Base-by-base conservation (phyloP, 2,797 vertebrate genomes). In the Zalophus californianus region DNA sequence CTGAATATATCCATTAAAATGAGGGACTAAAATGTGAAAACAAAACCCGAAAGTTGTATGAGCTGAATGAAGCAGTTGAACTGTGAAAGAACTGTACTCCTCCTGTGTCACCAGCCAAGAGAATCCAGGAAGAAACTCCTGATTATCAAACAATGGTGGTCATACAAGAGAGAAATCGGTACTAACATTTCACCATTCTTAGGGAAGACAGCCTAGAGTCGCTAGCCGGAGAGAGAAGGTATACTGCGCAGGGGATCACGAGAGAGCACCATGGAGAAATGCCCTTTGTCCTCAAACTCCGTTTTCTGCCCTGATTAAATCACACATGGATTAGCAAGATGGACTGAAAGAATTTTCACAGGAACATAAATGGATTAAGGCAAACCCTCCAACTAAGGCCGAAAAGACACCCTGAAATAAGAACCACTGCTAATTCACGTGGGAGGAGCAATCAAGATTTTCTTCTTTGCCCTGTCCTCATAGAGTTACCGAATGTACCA, bases 1-100 rank as follows among this genome's bases (percentile, higher is more conserved):
- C 64, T 85, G 44, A 90, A 41, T 91, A 90, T 78, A 93, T 93
- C 89, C 66, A 72, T 84, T 73, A 20, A 92, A 94, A 75, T 29
- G 15, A 79, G 13, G n/a, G 54, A 62, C n/a, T 20, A 88, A 91
- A 72, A 56, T 38, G 18, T 77, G 52, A 96, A 80, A 79, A 66
- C n/a, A 94, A 90, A 90, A 66, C 16, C 35, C 85, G 58, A 70
- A 88, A 68, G 23, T 80, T 58, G 38, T 44, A 41, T 29, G 58
- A 78, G 35, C 77, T 84, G 16, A 96, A n/a, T 11, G 48, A 83
- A 82, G 48, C 62, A 73, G 54, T 4, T 90, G 54, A 87, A 75
- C 7, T 21, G 8, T 38, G 20, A 95, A 86, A 7, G 7, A 88
- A 64, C 4, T 91, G n/a, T 41, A 70, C 60, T 62, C 4, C 56